Evolutionary conservation across 1,140 invertebrate genomes (phyloP).

Genomic region (Brachionus manjavacas): DNA sequence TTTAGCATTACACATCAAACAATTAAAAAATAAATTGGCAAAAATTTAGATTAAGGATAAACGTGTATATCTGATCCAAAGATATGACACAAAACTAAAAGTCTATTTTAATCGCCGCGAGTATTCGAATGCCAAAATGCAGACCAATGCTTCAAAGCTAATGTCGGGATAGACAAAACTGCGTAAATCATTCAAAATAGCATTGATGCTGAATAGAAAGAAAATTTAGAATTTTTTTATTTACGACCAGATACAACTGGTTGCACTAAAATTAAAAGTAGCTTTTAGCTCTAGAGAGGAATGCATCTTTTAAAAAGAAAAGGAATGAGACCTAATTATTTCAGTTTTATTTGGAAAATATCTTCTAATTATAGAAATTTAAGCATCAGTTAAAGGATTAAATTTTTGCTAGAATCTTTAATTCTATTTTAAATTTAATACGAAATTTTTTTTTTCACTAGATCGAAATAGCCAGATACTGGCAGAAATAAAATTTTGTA

Average conservation of each 20-base stretch:
- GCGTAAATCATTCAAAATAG: constrained; percentile 3
- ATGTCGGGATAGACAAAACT: neutral
- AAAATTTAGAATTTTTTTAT: neutral
- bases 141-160: neutral
- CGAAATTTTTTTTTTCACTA: neutral
- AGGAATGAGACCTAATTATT: constrained; percentile 8
- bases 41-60: neutral
- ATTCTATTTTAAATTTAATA: neutral
- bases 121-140: neutral
- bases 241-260: neutral
- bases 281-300: neutral
- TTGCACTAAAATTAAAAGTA: constrained; percentile 6
- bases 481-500: neutral
- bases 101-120: neutral
- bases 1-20: neutral
- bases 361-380: neutral
- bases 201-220: neutral
- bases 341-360: neutral
- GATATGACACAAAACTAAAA: neutral
- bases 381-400: neutral
- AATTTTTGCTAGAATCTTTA: neutral
- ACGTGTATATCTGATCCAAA: neutral
- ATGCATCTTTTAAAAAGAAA: neutral
- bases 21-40: neutral
- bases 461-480: neutral